Conservation (phyloP, 2,797 vertebrate genomes). For the Phrynocephalus forsythii region DNA sequence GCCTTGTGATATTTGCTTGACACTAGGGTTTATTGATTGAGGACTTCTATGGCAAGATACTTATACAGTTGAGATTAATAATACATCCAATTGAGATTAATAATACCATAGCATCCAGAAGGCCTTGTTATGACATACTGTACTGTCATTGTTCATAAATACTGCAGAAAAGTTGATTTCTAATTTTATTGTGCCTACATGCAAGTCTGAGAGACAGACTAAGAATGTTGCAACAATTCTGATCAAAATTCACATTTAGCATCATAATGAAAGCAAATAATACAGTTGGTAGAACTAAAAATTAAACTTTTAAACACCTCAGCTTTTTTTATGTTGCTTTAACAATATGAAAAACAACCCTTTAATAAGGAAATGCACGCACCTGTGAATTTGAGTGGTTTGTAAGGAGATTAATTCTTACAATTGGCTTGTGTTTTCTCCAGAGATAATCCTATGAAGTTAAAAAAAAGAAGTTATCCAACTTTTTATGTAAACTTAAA, state of each 20-base stretch:
- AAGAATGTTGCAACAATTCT: not conserved
- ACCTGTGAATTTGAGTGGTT: conserved; percentile 26
- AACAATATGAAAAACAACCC: conserved; percentile 24
- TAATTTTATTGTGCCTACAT: not conserved
- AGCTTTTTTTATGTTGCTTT: conserved; percentile 23
- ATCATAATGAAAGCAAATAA: conserved; percentile 25
- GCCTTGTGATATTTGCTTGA: not conserved
- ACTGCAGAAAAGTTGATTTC: not conserved
- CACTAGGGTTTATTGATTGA: not conserved
- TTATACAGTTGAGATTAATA: not conserved
- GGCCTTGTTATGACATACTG: not conserved
- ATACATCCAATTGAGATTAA: not conserved
- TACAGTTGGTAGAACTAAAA: conserved; percentile 3
- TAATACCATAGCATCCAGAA: not conserved
- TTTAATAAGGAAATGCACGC: conserved; percentile 23
- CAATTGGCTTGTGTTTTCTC: not conserved
- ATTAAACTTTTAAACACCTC: conserved; percentile 49
- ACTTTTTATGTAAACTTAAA: conserved; percentile 37
- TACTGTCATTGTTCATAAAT: not conserved
- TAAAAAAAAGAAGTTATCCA: not conserved
- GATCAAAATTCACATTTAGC: conserved; percentile 39
- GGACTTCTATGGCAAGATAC: not conserved
- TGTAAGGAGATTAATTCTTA: not conserved
- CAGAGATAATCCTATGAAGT: not conserved
- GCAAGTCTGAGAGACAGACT: not conserved